Base-by-base conservation (phyloP, 2,888 invertebrate genomes). In the Fissipunctia ypsillon region DNA sequence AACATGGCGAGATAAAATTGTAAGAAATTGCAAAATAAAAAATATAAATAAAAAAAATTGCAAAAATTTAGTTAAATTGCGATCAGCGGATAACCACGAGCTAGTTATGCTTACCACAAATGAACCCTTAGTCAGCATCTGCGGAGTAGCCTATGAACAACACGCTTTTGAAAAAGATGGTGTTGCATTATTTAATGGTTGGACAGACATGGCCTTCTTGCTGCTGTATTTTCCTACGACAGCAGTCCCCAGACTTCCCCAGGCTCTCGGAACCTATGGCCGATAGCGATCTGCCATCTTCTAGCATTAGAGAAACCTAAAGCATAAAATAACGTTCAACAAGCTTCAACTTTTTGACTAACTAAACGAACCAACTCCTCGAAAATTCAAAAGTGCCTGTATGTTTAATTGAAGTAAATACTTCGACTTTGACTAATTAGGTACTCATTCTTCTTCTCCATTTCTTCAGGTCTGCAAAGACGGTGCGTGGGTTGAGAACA, bases 401-500 rank as follows among this genome's bases (percentile, higher is more conserved):
- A 50, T 1, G n/a, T 50, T 54, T 25, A 5, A 28, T 16, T 16
- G 19, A 54, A 54, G 28, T 9, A 19, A 28, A 28, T 54, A 9
- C 28, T 56, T 9, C 6, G 14, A 6, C 2, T 52, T 25, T 19
- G 54, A 56, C 28, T 56, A 56, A 19, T 19, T 31, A n/a, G n/a
- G n/a, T n/a, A 19, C n/a, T 48, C 54, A 43, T 59, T 41, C 1
- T 60, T 61, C n/a, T 73, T 25, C 28, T 12, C 22, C 0, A 12
- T 45, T 31, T 48, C 61, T 22, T 3, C 85, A 98, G 98, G 97
- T 98, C 5, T 98, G 98, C 92, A 97, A 97, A 84, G 98, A 98
- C 88, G 98, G 99, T 6, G 98, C 98, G 0, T 99, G 99, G 98
- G 98, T 99, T 14, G 99, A 99, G 92, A 98, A 98, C 94, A 99